Evolutionary conservation across 2,113 vertebrate species (phyloP).

Genomic region (Micronycteris hirsuta): DNA sequence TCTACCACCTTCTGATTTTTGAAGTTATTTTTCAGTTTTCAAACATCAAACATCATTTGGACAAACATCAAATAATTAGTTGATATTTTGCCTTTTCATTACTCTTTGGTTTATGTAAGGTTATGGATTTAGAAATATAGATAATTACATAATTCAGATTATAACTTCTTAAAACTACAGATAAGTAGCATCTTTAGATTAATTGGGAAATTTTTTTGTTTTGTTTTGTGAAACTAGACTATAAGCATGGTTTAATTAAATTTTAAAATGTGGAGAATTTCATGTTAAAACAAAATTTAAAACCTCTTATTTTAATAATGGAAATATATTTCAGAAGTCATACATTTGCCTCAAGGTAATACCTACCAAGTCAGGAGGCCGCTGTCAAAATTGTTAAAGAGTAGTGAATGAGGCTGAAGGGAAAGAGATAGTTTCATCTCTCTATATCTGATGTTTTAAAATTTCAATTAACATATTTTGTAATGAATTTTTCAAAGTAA

Average conservation of each 20-base stretch:
- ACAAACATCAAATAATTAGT: background rate
- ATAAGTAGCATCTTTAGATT: background rate
- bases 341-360: background rate
- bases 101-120: background rate
- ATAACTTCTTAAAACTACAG: background rate
- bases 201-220: background rate
- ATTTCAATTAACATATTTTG: background rate
- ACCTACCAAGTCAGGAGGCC: background rate
- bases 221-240: background rate
- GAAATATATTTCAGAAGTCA: background rate
- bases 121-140: background rate
- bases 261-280: background rate
- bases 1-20: background rate
- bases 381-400: background rate
- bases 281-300: background rate
- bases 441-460: background rate
- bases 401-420: background rate
- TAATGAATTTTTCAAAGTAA: background rate
- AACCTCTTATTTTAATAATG: slow-evolving; percentile 5
- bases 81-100: background rate
- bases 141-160: background rate
- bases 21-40: background rate
- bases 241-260: background rate
- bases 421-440: background rate
- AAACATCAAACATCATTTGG: too few species aligned